Evolutionary conservation across 1,140 invertebrate genomes (phyloP), one percentile per base, ranked within the genome.

Genomic region (Scaptomyza hsui): DNA sequence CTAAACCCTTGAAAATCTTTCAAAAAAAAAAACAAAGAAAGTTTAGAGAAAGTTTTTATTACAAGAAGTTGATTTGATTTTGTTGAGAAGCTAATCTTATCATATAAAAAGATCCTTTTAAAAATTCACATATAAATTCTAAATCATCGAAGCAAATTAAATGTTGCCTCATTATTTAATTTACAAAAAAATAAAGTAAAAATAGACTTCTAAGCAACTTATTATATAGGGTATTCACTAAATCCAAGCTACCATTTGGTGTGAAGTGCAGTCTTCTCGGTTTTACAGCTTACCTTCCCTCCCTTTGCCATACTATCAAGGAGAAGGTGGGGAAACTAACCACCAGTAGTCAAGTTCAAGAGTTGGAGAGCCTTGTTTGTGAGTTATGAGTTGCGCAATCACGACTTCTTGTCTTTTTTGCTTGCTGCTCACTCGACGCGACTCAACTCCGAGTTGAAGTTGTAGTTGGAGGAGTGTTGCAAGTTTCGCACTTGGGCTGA

Each of bases 331-430:
- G 21, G 3, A 12, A 32, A 26, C 45, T 29, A 74, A 42, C 42
- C 21, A 24, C 42, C 47, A 60, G 45, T 59, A 75, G 63, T 64
- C 75, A 75, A 78, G 72, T 85, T 77, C 60, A 85, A 62, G 63
- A 62, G 63, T 70, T 71, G 74, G 32, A 29, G 52, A 60, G 44
- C 61, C 75, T 72, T 55, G 52, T 35, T 70, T 77, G 72, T 88
- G 82, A 88, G 78, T 88, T 88, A 88, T 88, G 82, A 88, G 82
- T 88, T 88, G 82, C 83, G 82, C 82, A 88, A 88, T 88, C 82
- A 88, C 82, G 82, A 88, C 82, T 88, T 88, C 82, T 88, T 88
- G 82, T 89, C 79, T 55, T 68, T 55, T 68, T 29, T 29, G 26
- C 61, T 69, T 67, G 61, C 72, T 51, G 48, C 59, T 29, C 51